These are phyloP conservation scores for Aplocera efformata DNA, from an alignment of 2,888 invertebrate genomes.

Conservation along the genomic window DNA sequence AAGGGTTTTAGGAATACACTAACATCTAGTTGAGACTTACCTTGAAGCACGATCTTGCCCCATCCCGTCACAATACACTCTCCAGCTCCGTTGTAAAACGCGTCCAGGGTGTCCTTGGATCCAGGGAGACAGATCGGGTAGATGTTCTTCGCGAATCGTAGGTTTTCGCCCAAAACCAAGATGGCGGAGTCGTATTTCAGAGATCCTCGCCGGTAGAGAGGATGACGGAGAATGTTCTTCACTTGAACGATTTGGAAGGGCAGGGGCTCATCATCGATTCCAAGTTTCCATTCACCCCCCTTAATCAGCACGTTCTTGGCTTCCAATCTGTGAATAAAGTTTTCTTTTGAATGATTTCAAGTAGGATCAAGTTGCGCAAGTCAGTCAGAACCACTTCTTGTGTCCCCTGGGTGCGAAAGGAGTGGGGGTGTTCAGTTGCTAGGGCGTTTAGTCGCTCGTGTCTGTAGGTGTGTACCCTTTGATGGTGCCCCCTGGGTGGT, in stretches of 20 bases:
- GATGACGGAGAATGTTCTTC: conserved; percentile 85
- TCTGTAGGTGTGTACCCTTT: too few species aligned
- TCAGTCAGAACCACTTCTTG: too few species aligned
- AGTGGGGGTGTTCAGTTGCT: too few species aligned
- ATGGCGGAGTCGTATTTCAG: conserved; percentile 86
- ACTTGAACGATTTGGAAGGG: conserved; percentile 89
- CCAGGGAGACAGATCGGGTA: conserved; percentile 86
- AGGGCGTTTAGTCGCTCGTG: too few species aligned
- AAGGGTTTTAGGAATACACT: too few species aligned
- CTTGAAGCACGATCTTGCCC: conserved; percentile 89
- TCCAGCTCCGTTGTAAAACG: conserved; percentile 79
- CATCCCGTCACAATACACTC: conserved; percentile 90
- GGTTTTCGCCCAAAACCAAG: conserved; percentile 82
- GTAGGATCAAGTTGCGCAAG: too few species aligned
- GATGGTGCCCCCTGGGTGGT: too few species aligned
- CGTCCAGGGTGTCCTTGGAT: conserved; percentile 69
- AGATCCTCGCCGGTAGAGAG: conserved; percentile 82
- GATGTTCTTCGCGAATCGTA: conserved; percentile 85
- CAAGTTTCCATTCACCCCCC: conserved; percentile 91
- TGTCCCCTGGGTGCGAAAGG: too few species aligned
- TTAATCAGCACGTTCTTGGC: conserved; percentile 87
- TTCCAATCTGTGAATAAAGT: conserved; percentile 65
- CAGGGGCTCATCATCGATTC: conserved; percentile 88
- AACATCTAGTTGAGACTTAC: too few species aligned
- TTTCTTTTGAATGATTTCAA: background rate